Percentiles rank a stretch among this genome's conserved stretches.
phyloP scores from a whole-genome alignment of 92 coral and sea anemone species.

The Palythoa caribaeorum region DNA sequence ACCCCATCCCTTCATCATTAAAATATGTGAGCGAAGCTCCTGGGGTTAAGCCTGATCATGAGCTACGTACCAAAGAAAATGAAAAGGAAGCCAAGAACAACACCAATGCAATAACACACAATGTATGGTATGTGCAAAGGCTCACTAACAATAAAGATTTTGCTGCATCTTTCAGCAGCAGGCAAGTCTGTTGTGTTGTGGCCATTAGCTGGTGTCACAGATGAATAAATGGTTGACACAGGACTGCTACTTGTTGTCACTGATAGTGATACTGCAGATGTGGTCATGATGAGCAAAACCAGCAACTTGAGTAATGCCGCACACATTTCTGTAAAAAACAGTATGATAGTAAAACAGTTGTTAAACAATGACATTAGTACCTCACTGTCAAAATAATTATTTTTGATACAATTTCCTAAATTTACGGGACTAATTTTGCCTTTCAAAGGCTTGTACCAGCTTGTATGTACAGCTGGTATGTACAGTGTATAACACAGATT shows the following conservation, averaged over 20 bases:
- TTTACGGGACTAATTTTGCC: too few relatives aligned
- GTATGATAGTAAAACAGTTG: too few relatives aligned
- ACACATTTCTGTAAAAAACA: conserved; percentile 30
- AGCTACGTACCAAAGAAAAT: conserved; percentile 34
- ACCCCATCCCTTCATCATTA: too few relatives aligned
- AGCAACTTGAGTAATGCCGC: background rate
- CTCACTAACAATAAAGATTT: conserved; percentile 32
- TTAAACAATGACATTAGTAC: too few relatives aligned
- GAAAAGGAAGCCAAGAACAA: conserved; percentile 32
- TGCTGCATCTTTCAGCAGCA: background rate
- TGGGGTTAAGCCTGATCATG: background rate
- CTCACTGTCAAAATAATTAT: too few relatives aligned
- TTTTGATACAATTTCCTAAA: too few relatives aligned
- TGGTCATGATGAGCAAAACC: conserved; percentile 1
- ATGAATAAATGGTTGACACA: background rate
- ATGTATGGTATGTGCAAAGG: conserved; percentile 26
- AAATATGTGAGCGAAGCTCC: background rate
- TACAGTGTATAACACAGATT: too few relatives aligned
- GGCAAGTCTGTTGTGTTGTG: conserved; percentile 25
- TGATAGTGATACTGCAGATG: background rate
- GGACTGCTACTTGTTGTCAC: conserved; percentile 23
- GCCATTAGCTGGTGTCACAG: background rate
- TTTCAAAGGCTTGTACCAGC: too few relatives aligned
- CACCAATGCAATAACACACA: conserved; percentile 20
- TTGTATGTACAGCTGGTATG: too few relatives aligned